Base-by-base conservation (phyloP, 2,888 invertebrate genomes). In the Abrostola tripartita region DNA sequence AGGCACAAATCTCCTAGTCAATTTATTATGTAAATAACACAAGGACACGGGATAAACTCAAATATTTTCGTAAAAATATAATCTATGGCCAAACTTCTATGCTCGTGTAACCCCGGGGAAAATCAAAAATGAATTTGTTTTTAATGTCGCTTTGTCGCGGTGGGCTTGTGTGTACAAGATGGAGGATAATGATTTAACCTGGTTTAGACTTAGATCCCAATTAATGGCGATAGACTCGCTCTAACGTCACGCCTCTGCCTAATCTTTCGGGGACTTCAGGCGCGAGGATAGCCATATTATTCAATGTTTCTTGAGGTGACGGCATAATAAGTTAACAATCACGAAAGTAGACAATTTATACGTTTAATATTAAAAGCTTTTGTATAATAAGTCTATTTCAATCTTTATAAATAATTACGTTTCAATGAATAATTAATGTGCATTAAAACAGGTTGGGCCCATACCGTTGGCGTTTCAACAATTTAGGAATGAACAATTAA, bases 11-110 rank as follows among this genome's bases (percentile, higher is more conserved):
- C 54, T 71, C 60, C 58, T 47, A 54, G 54, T 55, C 71, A 76
- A 72, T 72, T 72, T 71, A 71, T 76, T 76, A 76, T 76, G 72
- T 57, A 72, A 72, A 72, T 72, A 71, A 71, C 57, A 71, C 47
- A 76, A 72, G 50, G 53, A 60, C 76, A 71, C 42, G 70, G 55
- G 58, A 54, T 37, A 53, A 55, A 42, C 37, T 9, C 50, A 72
- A 62, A 69, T 42, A 61, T 66, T 68, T 79, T 71, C 55, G 60
- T 57, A 41, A 55, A 57, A 76, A 57, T 47, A 65, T 65, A 76
- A 71, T 76, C 71, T 71, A 49, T 71, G 65, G 50, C 14, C 50
- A 52, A 74, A 71, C 58, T 57, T 62, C 52, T 52, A 53, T 36
- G 51, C 53, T 55, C 53, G 51, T 53, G 36, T 24, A 38, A 47